phyloP scores from a whole-genome alignment of 37 sponge, comb jelly and placozoan species.

The Halichondria panicea region DNA sequence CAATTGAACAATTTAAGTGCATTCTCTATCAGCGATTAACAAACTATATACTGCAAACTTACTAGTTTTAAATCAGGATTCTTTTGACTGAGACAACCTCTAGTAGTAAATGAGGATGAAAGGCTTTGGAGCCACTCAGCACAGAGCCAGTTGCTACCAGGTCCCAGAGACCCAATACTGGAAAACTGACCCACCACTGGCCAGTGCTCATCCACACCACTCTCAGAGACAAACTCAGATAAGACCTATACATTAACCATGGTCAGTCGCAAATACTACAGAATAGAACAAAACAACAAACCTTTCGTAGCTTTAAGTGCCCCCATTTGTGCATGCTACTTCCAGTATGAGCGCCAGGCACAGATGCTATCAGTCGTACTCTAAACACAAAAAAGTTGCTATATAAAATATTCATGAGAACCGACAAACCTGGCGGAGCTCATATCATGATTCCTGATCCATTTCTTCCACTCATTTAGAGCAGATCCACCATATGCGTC shows the following conservation, averaged over 20 bases:
- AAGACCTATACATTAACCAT: slow-evolving; percentile 25
- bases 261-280: background rate
- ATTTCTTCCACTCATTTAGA: slow-evolving; percentile 62
- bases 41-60: background rate
- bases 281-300: background rate
- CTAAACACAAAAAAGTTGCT: slow-evolving; percentile 12
- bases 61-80: slow-evolving; percentile 46
- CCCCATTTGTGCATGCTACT: slow-evolving; percentile 77
- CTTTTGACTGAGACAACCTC: background rate
- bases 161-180: slow-evolving; percentile 89
- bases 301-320: slow-evolving; percentile 80
- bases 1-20: background rate
- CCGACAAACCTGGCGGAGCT: slow-evolving; percentile 35
- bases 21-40: background rate
- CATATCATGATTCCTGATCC: slow-evolving; percentile 64
- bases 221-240: slow-evolving; percentile 12
- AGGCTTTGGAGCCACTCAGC: slow-evolving; percentile 73
- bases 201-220: slow-evolving; percentile 56
- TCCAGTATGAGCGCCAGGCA: slow-evolving; percentile 82
- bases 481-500: slow-evolving; percentile 48
- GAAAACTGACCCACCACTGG: slow-evolving; percentile 89
- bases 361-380: slow-evolving; percentile 84
- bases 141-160: slow-evolving; percentile 71
- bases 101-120: slow-evolving; percentile 3
- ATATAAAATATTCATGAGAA: background rate